A percentile compares a stretch with the other conserved stretches of the same genome.
Evolutionary conservation across 2,797 vertebrate genomes (phyloP).

Genomic region (Trachops cirrhosus): DNA sequence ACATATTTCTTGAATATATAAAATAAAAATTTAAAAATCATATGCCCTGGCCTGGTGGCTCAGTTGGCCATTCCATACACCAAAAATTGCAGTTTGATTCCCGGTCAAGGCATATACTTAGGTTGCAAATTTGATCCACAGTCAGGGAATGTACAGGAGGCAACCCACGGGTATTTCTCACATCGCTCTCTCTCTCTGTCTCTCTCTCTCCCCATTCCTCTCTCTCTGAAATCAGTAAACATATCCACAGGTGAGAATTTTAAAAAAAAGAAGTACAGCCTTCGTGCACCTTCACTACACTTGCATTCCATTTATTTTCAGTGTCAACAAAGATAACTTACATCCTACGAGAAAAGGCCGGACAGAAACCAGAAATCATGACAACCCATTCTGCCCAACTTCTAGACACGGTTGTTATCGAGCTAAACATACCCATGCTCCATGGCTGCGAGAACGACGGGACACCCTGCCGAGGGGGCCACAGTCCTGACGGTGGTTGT

Average conservation of each 20-base stretch:
- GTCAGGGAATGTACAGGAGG: not conserved
- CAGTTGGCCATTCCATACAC: not conserved
- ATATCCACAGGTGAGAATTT: not conserved
- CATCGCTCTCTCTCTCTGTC: not conserved
- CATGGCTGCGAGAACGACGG: not conserved
- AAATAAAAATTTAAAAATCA: not conserved
- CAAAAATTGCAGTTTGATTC: not conserved
- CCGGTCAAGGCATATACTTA: not conserved
- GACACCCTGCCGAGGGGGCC: not conserved
- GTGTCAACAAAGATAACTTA: not conserved
- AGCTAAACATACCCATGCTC: not conserved
- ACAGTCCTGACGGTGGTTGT: not conserved
- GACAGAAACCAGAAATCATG: not conserved
- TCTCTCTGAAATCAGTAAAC: not conserved
- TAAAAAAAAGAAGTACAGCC: not conserved
- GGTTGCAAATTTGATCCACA: not conserved
- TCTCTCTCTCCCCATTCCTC: not conserved
- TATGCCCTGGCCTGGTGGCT: not conserved
- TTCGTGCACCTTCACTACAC: not conserved
- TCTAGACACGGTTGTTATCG: not conserved
- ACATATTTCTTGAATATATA: not conserved
- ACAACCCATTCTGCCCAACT: not conserved
- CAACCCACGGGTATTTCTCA: not conserved
- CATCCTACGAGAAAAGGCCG: conserved; percentile 2
- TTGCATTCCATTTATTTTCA: not conserved